A percentile compares a stretch with the other conserved stretches of the same genome.
Conservation (phyloP, 2,888 invertebrate genomes). For the Lithophane ornitopus region DNA sequence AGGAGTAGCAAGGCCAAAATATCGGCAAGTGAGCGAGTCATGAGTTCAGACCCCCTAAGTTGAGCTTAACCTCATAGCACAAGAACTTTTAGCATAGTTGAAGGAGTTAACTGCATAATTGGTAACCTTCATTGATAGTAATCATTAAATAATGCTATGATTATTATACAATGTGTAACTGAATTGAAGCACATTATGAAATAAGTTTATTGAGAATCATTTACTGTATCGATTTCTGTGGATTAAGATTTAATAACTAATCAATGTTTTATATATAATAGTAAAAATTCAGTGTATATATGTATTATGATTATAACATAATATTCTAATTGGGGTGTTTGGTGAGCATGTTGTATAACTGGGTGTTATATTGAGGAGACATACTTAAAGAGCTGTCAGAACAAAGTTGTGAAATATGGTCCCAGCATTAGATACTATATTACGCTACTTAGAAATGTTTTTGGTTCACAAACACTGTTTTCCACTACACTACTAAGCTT, state of each 20-base stretch:
- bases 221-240: too few species aligned
- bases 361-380: not conserved
- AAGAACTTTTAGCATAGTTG: not conserved
- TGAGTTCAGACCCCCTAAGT: not conserved
- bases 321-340: too few species aligned
- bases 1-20: not conserved
- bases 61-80: not conserved
- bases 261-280: too few species aligned
- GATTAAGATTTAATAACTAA: too few species aligned
- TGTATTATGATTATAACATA: too few species aligned
- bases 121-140: not conserved
- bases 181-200: too few species aligned
- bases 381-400: not conserved
- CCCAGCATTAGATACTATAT: not conserved
- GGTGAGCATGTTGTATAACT: not conserved
- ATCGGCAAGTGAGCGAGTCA: not conserved
- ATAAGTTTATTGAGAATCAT: too few species aligned
- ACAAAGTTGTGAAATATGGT: constrained; percentile 26
- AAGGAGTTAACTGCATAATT: not conserved
- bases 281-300: too few species aligned
- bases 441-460: constrained; percentile 1
- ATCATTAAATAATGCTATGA: not conserved
- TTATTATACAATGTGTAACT: not conserved
- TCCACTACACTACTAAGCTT: constrained; percentile 41
- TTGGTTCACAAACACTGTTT: constrained; percentile 28